Evolutionary conservation across 2,797 vertebrate genomes (phyloP).

Genomic region (Gymnothorax javanicus): DNA sequence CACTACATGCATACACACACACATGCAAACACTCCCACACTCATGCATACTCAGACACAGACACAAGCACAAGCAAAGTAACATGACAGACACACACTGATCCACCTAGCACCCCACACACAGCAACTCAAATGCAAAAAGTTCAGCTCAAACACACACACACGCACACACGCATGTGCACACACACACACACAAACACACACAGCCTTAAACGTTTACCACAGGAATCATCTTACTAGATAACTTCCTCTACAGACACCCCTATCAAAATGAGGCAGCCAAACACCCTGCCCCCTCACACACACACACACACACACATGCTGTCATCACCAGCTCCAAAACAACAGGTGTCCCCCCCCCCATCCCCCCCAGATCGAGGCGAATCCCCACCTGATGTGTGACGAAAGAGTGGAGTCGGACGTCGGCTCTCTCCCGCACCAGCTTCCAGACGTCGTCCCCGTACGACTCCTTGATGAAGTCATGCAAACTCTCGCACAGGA

Average conservation of each 20-base stretch:
- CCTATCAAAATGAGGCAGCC: background rate
- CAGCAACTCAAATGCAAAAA: background rate
- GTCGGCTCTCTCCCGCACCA: conserved; percentile 73
- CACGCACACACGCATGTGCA: background rate
- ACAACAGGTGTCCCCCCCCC: background rate
- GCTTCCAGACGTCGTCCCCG: conserved; percentile 75
- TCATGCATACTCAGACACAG: background rate
- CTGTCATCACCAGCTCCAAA: conserved; percentile 7
- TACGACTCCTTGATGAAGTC: conserved; percentile 79
- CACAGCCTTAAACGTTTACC: background rate
- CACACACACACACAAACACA: background rate
- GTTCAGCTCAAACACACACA: background rate
- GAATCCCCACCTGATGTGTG: conserved; percentile 66
- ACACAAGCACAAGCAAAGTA: background rate
- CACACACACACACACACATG: no score
- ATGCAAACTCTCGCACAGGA: conserved; percentile 77
- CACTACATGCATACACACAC: background rate
- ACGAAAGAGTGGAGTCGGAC: conserved; percentile 75
- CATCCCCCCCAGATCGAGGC: background rate
- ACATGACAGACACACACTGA: background rate
- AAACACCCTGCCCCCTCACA: background rate
- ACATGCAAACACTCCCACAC: background rate
- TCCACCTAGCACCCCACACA: background rate
- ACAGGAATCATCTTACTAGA: background rate
- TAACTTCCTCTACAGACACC: background rate